Base-by-base conservation (phyloP, 1,140 invertebrate genomes). In the Temnothorax curvispinosus region DNA sequence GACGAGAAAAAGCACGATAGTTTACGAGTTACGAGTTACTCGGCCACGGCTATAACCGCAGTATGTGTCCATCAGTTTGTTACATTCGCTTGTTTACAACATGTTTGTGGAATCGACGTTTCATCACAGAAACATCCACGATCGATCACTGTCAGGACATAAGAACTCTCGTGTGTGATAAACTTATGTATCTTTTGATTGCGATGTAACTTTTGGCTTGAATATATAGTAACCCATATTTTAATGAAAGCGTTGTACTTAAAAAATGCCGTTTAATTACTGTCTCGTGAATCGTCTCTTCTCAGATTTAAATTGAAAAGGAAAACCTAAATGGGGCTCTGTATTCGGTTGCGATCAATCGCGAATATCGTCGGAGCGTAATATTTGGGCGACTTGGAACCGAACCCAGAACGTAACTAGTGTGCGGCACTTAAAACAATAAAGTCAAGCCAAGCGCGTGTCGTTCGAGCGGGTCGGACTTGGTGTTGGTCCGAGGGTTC, bases 71-170 rank as follows among this genome's bases (percentile, higher is more conserved):
- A 90, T 87, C 64, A 56, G 86, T 90, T 90, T 87, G 89, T 92
- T 90, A 92, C 92, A 92, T 93, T 94, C 92, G 91, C 93, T 92
- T 85, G 72, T 87, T 87, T 91, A 90, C 85, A 41, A 54, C 67
- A 87, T 69, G 32, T 38, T 69, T 21, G 64, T 85, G 88, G 88
- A 87, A 87, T 78, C 88, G 90, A 92, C 90, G 85, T 85, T 90
- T 56, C 84, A 92, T 92, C 90, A 90, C 90, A 92, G 92, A 92
- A 88, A 91, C 89, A 50, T 50, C 7, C 9, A 21, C 38, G 0
- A 62, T 65, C 27, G 35, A 76, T 76, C 35, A 58, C 3, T 35
- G 41, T 41, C 15, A 11, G 18, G 15, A 50, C 38, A n/a, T 15
- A 13, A 50, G 1, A 18, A 8, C 0, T 32, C 2, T 47, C 15